Conservation (phyloP, 2,113 vertebrate species). For the Nothoprocta perdicaria region DNA sequence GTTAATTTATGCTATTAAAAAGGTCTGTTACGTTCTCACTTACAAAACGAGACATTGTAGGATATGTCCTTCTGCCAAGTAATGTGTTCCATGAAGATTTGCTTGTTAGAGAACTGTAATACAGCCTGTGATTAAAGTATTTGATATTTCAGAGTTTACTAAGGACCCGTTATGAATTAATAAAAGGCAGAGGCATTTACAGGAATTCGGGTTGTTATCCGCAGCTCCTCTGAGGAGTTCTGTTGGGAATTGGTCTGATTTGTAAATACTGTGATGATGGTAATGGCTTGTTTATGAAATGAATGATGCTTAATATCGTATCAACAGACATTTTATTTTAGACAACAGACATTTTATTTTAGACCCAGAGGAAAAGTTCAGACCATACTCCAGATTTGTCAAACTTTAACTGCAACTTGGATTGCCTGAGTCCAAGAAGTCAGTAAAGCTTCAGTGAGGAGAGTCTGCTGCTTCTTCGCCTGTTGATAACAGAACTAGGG, state of each 20-base stretch:
- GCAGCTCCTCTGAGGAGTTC: background rate
- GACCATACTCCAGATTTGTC: background rate
- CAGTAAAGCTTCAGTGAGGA: background rate
- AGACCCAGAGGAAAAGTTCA: background rate
- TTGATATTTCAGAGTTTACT: background rate
- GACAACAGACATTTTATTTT: background rate
- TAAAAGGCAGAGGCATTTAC: background rate
- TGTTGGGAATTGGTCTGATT: background rate
- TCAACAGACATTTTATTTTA: background rate
- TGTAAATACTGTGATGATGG: background rate
- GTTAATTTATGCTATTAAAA: slow-evolving; percentile 49
- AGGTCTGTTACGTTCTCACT: slow-evolving; percentile 40
- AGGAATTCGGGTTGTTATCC: background rate
- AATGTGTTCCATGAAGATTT: background rate
- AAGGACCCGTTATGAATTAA: background rate
- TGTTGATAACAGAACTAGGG: background rate
- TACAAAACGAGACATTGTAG: background rate
- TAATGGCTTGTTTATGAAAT: background rate
- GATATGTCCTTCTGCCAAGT: slow-evolving; percentile 2
- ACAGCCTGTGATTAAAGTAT: background rate
- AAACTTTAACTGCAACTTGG: background rate
- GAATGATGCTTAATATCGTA: background rate
- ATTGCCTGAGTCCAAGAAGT: background rate
- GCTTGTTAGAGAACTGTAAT: slow-evolving; percentile 8
- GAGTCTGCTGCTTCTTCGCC: background rate